phyloP scores from a whole-genome alignment of 2,113 vertebrate species.

The Rhipidura dahli region DNA sequence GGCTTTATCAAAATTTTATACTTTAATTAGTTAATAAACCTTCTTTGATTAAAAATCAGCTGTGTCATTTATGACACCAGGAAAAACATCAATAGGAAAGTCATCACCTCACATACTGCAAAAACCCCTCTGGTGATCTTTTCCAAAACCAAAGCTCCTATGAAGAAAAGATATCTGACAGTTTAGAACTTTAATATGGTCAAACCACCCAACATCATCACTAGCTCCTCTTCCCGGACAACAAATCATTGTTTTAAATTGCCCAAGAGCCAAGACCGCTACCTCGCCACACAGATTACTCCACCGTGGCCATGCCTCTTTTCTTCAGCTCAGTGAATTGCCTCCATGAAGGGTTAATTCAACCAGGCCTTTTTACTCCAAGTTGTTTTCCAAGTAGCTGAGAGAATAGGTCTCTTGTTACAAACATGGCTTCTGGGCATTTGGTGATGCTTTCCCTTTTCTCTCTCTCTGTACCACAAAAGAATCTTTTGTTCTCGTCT shows the following conservation, averaged over 20 bases:
- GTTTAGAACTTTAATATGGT: neutral
- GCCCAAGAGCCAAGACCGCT: neutral
- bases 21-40: too few relatives aligned
- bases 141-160: neutral
- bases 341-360: constrained; percentile 66
- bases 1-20: too few relatives aligned
- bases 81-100: neutral
- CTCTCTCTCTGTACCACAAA: constrained; percentile 72
- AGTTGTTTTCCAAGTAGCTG: constrained; percentile 77
- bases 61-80: too few relatives aligned
- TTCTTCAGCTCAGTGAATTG: neutral
- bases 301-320: neutral
- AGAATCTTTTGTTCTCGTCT: constrained; percentile 77
- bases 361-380: constrained; percentile 43
- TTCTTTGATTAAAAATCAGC: too few relatives aligned
- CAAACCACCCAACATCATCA: neutral
- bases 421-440: constrained; percentile 85
- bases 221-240: neutral
- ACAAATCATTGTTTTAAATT: neutral
- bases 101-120: neutral
- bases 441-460: constrained; percentile 77
- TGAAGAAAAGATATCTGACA: neutral
- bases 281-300: neutral
- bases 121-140: neutral
- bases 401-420: constrained; percentile 85